A percentile compares a stretch with the other conserved stretches of the same genome.
Evolutionary conservation across 1,140 invertebrate genomes (phyloP).

Genomic region (Holcopasites calliopsidis): DNA sequence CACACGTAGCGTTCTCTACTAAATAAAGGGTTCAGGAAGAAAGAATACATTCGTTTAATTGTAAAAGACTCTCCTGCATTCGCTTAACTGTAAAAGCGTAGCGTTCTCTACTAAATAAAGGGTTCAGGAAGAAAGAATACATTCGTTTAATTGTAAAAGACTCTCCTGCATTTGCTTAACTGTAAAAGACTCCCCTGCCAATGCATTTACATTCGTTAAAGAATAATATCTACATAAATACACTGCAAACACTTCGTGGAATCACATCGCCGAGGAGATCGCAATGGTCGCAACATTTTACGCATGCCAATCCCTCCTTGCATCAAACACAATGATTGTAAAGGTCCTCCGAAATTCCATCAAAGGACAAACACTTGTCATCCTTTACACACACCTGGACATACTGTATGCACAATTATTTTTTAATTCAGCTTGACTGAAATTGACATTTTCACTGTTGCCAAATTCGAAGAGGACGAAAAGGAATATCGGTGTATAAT

Average conservation of each 20-base stretch:
- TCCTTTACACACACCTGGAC: not conserved
- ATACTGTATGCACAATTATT: not conserved
- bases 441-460: no score
- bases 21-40: not conserved
- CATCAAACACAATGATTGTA: not conserved
- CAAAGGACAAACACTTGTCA: constrained; percentile 4
- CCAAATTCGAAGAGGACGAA: not conserved
- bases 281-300: not conserved
- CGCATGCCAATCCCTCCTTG: not conserved
- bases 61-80: constrained; percentile 21
- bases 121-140: not conserved
- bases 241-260: not conserved
- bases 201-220: constrained; percentile 20
- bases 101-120: not conserved
- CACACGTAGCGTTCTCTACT: no score
- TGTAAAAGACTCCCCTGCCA: no score
- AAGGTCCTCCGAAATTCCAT: not conserved
- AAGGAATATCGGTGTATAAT: not conserved
- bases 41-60: not conserved
- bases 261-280: not conserved
- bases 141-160: constrained; percentile 2
- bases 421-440: not conserved
- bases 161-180: constrained; percentile 11
- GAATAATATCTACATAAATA: constrained; percentile 42
- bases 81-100: no score